Base-by-base conservation (phyloP, 2,797 vertebrate genomes). In the Nannoperca australis region DNA sequence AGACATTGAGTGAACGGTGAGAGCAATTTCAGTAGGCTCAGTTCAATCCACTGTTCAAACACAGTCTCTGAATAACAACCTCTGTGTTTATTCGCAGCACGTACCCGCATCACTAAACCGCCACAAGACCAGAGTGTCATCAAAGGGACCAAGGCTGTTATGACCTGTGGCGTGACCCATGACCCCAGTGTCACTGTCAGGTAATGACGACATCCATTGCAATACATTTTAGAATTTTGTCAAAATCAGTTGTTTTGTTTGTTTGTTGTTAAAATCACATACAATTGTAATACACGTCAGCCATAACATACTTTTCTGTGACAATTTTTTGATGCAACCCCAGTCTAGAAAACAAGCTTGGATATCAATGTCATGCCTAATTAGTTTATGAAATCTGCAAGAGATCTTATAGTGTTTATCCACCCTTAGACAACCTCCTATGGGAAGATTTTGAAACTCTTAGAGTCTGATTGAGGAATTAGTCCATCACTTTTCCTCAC, bases 61-160 rank as follows among this genome's bases (percentile, higher is more conserved):
- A 77, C 32, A 17, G 34, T 36, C 55, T 71, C 49, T 66, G 60
- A 84, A 58, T 75, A 78, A 83, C 40, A 70, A 79, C 54, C 47
- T 79, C 47, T 85, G 42, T 86, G 69, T 87, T 69, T 91, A 59
- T 90, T 61, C 47, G 22, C 95, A 99, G 98, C 97, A 14, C 96
- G 97, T 70, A 99, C 98, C 0, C 97, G 96, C 8, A 98, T 99
- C 94, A 97, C 94, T 0, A 96, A 92, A 89, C 96, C 97, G 0
- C 98, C 97, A 4, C 93, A 94, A 89, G 96, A 99, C 92, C 98
- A 98, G 93, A 99, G 97, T 0, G 98, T 99, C 93, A 99, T 99
- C 93, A 99, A 99, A 87, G 98, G 98, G 3, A 99, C 98, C 70
- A 98, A 97, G 85, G 98, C 98, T 3, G 93, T 95, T 44, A 96